Base-by-base conservation (phyloP, 2,113 vertebrate species). In the Myrmecobius fasciatus region DNA sequence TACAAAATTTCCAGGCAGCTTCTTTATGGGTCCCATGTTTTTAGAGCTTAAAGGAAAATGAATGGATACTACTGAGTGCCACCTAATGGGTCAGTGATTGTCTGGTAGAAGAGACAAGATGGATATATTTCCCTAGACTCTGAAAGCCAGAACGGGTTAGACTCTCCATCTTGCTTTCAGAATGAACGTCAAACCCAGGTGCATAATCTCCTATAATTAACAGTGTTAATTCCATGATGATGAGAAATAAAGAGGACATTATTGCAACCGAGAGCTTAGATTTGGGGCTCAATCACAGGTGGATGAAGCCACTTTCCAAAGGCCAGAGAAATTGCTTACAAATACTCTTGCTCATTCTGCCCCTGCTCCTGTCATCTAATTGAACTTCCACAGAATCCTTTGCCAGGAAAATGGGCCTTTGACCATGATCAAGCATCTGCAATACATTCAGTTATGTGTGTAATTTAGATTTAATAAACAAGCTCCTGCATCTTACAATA, bases 391-490 rank as follows among this genome's bases (percentile, higher is more conserved):
- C 11, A 7, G 60, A 52, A 8, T 83, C 31, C 5, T 17, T 51
- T n/a, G 28, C 91, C 89, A 92, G 88, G 9, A 94, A 94, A 94
- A 49, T 46, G 56, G 91, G 49, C 93, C 31, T 8, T 36, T 91
- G 92, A 91, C 43, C 83, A 31, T 25, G 60, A 92, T 90, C 25
- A 92, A 93, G 92, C n/a, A 60, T 60, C 95, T 89, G 20, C 0
- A 0, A 91, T 24, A 9, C 28, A 83, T 48, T 92, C n/a, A 53
- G 95, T 67, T 94, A 26, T 52, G 36, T 53, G 89, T 91, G 92
- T 60, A 52, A 49, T 91, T 92, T 51, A 94, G 91, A 90, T 90
- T 88, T 91, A 94, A 95, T 92, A 92, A 94, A 92, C 91, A 36
- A 46, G 92, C 25, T 95, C 94, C 92, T 10, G 43, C 56, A 47